Evolutionary conservation across 1,140 invertebrate genomes (phyloP).

Genomic region (Bombus soroeensis): DNA sequence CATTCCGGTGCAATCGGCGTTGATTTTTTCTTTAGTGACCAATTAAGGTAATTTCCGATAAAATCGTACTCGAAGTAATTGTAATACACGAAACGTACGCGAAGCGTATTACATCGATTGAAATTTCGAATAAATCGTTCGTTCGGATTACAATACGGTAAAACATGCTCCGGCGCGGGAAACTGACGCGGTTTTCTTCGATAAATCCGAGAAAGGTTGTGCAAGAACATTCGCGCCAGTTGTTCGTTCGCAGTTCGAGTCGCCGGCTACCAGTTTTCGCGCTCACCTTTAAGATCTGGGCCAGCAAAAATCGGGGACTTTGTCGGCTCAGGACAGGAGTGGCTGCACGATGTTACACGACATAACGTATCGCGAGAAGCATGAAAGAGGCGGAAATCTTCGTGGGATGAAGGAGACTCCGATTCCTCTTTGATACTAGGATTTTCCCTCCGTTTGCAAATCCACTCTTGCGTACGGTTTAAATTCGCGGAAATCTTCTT

Average conservation of each 20-base stretch:
- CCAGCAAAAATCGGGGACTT: conserved; percentile 28
- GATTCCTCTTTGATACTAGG: conserved; percentile 21
- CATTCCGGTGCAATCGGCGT: too few species aligned
- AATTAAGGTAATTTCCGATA: too few species aligned
- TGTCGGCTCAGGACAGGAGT: neutral
- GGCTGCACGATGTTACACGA: conserved; percentile 3
- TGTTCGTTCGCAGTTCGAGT: conserved; percentile 25
- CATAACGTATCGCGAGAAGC: neutral
- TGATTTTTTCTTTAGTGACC: too few species aligned
- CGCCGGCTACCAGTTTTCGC: neutral
- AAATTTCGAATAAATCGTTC: neutral
- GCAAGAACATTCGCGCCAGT: conserved; percentile 6
- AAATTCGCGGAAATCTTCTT: conserved; percentile 11
- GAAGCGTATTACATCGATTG: neutral
- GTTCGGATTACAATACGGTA: neutral
- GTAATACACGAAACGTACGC: neutral
- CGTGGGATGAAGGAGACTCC: neutral
- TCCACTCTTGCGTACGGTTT: neutral
- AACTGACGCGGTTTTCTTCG: neutral
- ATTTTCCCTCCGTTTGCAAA: neutral
- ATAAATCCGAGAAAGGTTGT: conserved; percentile 22
- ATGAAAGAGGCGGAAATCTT: neutral
- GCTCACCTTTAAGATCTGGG: conserved; percentile 40
- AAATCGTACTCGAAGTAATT: too few species aligned
- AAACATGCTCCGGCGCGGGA: too few species aligned